Base-by-base conservation (phyloP, 2,888 invertebrate species). In the Lepetodrilus schrolli region DNA sequence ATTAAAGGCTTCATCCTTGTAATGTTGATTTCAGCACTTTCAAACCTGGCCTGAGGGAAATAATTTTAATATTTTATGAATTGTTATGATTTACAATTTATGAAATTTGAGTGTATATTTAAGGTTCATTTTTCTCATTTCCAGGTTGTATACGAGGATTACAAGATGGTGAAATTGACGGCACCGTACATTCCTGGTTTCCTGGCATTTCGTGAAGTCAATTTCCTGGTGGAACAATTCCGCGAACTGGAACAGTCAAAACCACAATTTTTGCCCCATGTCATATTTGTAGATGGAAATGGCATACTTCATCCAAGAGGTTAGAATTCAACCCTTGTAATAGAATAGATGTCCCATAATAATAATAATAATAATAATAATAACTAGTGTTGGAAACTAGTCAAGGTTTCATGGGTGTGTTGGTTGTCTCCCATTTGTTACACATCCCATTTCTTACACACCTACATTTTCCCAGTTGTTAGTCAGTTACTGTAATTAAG, bases 211-310 rank as follows among this genome's bases (percentile, higher is more conserved):
- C 83, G 92, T 13, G 92, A 92, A 82, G 90, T 87, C 0, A 84
- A 85, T 2, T 86, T 89, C 38, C 79, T 91, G 1, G 81, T 88
- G 5, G 79, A 84, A 1, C 81, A 83, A 68, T 82, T 87, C 72
- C 37, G 84, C 0, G 80, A 80, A 8, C 77, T 91, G 20, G 81
- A 84, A 50, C 26, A 76, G 30, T 74, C 72, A 0, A 74, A 86
- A 2, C 90, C 91, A 17, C 76, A 90, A 4, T 82, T 88, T 13
- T 73, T 83, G 51, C 91, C 92, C 5, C 89, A 91, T 78, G 86
- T 91, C 2, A 78, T 92, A 2, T 81, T 92, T 73, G 89, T 91
- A 47, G 92, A 92, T 84, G 92, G 92, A 2, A 92, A 92, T 86
- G 92, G 92, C 5, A 81, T 88, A 38, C 84, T 91, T 26, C 92